phyloP scores from a whole-genome alignment of 1,140 invertebrate genomes.

The Mylabris phalerata region DNA sequence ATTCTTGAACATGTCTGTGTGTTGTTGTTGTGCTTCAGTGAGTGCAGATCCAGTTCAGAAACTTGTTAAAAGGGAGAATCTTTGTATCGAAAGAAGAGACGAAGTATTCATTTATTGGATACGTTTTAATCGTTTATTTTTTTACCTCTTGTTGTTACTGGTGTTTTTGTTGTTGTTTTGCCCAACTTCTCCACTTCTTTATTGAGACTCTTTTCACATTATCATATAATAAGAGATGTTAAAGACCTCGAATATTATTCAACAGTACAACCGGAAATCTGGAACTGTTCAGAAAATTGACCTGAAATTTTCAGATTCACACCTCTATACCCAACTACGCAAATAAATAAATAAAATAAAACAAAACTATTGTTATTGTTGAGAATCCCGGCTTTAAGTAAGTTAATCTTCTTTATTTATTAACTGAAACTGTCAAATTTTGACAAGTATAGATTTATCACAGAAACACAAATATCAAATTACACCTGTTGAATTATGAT shows the following conservation, averaged over 20 bases:
- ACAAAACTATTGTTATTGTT: too few relatives aligned
- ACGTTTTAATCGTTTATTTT: slow-evolving; percentile 7
- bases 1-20: slow-evolving; percentile 31
- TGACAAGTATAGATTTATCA: too few relatives aligned
- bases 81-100: slow-evolving; percentile 4
- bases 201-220: neutral
- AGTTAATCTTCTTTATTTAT: too few relatives aligned
- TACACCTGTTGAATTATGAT: too few relatives aligned
- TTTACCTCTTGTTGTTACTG: neutral
- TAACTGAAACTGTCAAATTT: too few relatives aligned
- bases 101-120: slow-evolving; percentile 15
- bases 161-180: too few relatives aligned
- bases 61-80: slow-evolving; percentile 26
- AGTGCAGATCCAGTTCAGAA: slow-evolving; percentile 30
- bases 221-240: neutral
- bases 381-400: too few relatives aligned
- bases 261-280: neutral
- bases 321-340: neutral
- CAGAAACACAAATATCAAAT: too few relatives aligned
- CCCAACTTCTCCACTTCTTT: too few relatives aligned
- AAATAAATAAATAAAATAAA: too few relatives aligned
- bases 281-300: neutral
- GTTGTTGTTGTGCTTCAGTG: slow-evolving; percentile 31
- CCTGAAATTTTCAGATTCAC: neutral
- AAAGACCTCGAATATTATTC: neutral